Percentiles rank a stretch among this genome's conserved stretches.
Evolutionary conservation across 1,140 invertebrate species (phyloP).

Genomic region (Archegozetes longisetosus): DNA sequence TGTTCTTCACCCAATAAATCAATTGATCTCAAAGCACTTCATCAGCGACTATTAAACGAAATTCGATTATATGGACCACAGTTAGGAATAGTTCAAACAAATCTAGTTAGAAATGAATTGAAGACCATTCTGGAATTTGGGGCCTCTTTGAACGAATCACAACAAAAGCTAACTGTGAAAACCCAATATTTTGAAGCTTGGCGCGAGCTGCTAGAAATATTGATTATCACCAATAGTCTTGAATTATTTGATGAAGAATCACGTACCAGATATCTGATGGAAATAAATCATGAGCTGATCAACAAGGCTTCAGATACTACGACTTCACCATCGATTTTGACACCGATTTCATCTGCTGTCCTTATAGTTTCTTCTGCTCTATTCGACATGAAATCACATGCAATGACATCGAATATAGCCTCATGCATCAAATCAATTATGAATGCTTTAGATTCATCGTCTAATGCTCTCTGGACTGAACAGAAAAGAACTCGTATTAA

Average conservation of each 20-base stretch:
- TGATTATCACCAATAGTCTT: slow-evolving; percentile 1
- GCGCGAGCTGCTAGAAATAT: slow-evolving; percentile 16
- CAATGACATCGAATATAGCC: slow-evolving; percentile 2
- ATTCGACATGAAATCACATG: neutral
- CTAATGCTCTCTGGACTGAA: slow-evolving; percentile 3
- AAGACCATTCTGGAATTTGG: slow-evolving; percentile 15
- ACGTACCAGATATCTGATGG: slow-evolving; percentile 8
- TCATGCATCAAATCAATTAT: slow-evolving; percentile 11
- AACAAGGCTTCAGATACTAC: neutral
- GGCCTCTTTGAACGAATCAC: slow-evolving; percentile 11
- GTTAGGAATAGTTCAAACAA: slow-evolving; percentile 14
- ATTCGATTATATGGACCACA: slow-evolving; percentile 14
- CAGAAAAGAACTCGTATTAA: slow-evolving; percentile 18
- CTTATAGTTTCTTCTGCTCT: slow-evolving; percentile 10
- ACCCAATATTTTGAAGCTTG: slow-evolving; percentile 15
- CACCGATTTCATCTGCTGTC: slow-evolving; percentile 16
- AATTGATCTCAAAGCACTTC: slow-evolving; percentile 16
- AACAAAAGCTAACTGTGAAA: slow-evolving; percentile 12
- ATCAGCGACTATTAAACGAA: slow-evolving; percentile 16
- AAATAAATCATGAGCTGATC: slow-evolving; percentile 16
- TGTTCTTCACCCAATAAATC: neutral
- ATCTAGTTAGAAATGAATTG: slow-evolving; percentile 16
- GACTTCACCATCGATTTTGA: slow-evolving; percentile 1
- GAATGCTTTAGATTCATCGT: slow-evolving; percentile 14
- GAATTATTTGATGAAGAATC: slow-evolving; percentile 10